Evolutionary conservation across 92 coral and sea anemone genomes (phyloP), one percentile per base, ranked within the genome.

Genomic region (Anthopleura xanthogrammica): DNA sequence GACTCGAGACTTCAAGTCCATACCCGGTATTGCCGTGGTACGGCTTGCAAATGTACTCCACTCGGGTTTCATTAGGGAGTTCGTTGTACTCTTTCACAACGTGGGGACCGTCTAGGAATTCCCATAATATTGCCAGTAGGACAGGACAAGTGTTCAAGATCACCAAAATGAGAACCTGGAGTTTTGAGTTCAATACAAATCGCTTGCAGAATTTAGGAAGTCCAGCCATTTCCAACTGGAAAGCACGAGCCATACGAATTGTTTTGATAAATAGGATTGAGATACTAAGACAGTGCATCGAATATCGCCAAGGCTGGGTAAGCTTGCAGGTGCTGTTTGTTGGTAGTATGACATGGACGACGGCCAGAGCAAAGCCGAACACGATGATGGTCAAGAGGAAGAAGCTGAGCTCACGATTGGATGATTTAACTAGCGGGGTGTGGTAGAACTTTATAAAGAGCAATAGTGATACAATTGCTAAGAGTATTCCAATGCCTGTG

Each of bases 371-470:
- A 77, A 86, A 91, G 3, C 87, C 87, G 48, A 76, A 80, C 19
- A 73, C 78, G 36, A 82, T 77, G 36, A 84, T 19, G 50, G 79
- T 22, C 77, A 91, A 76, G 20, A 91, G 87, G 24, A 77, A 36
- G 48, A 85, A 87, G 50, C 91, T 87, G 77, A 91, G 88, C 8
- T 88, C 85, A 16, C 86, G 88, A 62, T 86, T 82, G 8, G 94
- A 91, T 40, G 91, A 88, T 77, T 88, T 89, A 56, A 91, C 83
- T 60, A 91, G 83, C 19, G 94, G 94, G 3, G 94, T 88, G 8
- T 39, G 54, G 58, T 83, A 81, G 36, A 54, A 60, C 82, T 78
- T 85, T 17, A 83, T 86, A 86, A 88, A 76, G 60, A 86, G 68
- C 66, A 90, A 39, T 20, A 83, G 62, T 29, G 80, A 82, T 16